These are phyloP conservation scores for Drosophila serrata DNA, from an alignment of 1,140 invertebrate species.

Conservation along the genomic window DNA sequence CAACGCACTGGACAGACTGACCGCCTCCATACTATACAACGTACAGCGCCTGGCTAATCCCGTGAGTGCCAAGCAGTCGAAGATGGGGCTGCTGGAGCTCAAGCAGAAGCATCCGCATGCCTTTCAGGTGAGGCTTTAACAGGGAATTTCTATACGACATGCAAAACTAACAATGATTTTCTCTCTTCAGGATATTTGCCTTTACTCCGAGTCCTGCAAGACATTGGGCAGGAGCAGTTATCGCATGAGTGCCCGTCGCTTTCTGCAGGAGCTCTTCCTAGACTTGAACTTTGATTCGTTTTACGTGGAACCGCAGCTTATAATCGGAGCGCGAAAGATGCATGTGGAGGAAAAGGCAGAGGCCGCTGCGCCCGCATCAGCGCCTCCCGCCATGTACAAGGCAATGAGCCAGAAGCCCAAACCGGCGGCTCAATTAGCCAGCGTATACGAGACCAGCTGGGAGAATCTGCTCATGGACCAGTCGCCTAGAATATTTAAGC, in stretches of 20 bases:
- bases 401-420: slow-evolving; percentile 69
- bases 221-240: slow-evolving; percentile 92
- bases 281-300: slow-evolving; percentile 92
- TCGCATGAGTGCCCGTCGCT: slow-evolving; percentile 92
- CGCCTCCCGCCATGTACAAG: slow-evolving; percentile 40
- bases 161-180: background rate
- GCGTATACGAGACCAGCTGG: slow-evolving; percentile 84
- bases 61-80: slow-evolving; percentile 88
- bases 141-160: background rate
- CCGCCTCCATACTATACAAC: slow-evolving; percentile 88
- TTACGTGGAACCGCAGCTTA: slow-evolving; percentile 85
- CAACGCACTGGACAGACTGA: slow-evolving; percentile 77
- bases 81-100: slow-evolving; percentile 90
- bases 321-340: slow-evolving; percentile 62
- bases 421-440: slow-evolving; percentile 69
- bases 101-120: slow-evolving; percentile 94
- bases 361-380: background rate
- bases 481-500: slow-evolving; percentile 49
- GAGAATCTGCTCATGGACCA: slow-evolving; percentile 79
- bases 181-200: slow-evolving; percentile 91
- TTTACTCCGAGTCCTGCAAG: slow-evolving; percentile 96
- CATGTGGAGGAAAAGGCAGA: slow-evolving; percentile 40
- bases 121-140: slow-evolving; percentile 85
- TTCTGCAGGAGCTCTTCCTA: slow-evolving; percentile 97
- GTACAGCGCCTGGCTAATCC: slow-evolving; percentile 90